Evolutionary conservation across 2,113 vertebrate species (phyloP), one percentile per base, ranked within the genome.

Genomic region (Rattus rattus): DNA sequence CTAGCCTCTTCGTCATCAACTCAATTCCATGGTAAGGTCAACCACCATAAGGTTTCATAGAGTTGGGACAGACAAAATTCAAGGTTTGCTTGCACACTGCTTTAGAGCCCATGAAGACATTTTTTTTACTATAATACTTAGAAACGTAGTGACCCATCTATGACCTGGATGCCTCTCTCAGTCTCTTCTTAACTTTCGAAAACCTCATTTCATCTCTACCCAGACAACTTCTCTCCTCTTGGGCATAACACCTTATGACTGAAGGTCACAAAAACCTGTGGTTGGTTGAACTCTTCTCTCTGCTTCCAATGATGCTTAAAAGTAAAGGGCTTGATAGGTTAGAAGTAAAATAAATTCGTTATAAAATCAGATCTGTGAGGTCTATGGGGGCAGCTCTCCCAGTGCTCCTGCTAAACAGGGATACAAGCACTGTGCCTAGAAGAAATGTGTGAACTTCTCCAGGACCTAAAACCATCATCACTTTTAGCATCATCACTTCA

Each of bases 391-490:
- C 14, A 90, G 43, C 3, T 70, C 28, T 88, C 39, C 33, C 16
- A 72, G n/a, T n/a, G n/a, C n/a, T n/a, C n/a, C n/a, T n/a, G n/a
- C n/a, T 59, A 61, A 20, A 80, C 59, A 86, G n/a, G 49, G n/a
- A 26, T 69, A 95, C 7, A 54, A 67, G 36, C 43, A 70, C 11
- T 54, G 17, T 52, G 81, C 36, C 72, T 12, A 73, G 24, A 90
- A 52, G 28, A 79, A 70, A 76, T 22, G 43, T 43, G 39, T 49
- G 54, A 47, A 83, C 24, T 80, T 69, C 22, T 67, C 69, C 47
- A 88, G 88, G 92, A 96, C 75, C 81, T 65, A 92, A 90, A 95
- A 52, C 96, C 52, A 90, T 97, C 80, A 89, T 19, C 43, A 91
- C 52, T 96, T 89, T 97, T 83, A 83, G 84, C 69, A 76, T 72